Evolutionary conservation across 2,113 vertebrate genomes (phyloP), one percentile per base, ranked within the genome.

Genomic region (Sceloporus undulatus): DNA sequence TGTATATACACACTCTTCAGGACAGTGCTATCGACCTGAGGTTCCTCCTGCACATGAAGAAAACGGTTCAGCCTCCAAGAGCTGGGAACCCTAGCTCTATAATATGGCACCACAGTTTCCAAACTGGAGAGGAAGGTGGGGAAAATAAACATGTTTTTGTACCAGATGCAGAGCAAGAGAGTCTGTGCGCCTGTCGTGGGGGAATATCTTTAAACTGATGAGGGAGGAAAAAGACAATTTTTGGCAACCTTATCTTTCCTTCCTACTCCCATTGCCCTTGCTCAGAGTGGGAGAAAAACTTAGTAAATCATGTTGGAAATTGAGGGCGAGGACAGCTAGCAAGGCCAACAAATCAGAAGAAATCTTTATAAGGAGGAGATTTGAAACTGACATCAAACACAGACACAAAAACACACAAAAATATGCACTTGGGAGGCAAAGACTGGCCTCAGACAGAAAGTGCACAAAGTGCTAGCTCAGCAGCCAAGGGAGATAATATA

Each of bases 161-260:
- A 1, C 1, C 0, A 88, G 76, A 79, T 2, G 48, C 23, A 23
- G 56, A 19, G 38, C 81, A n/a, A 34, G 75, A 79, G 82, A 19
- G 84, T 29, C 23, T 29, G 27, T 62, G 0, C 0, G 7, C 3
- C 38, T 1, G 80, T 75, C 13, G 11, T 27, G 21, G 23, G 27
- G 89, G 92, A 89, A 81, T 77, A 78, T 84, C 93, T 92, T 89
- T 93, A 93, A 62, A 82, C 80, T 81, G 87, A 34, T 34, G 34
- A 34, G 34, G 34, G 34, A 21, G 85, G 48, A 16, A 25, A 54
- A 34, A 75, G 0, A 5, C 7, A 82, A 65, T 9, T 29, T 71
- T 29, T 27, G 25, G 29, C 29, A 71, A 29, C 25, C 29, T 29
- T 19, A 23, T 42, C 75, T 76, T 77, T 23, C 38, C 40, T 77